phyloP scores from a whole-genome alignment of 1,140 invertebrate species.

The Cydia pomonella region DNA sequence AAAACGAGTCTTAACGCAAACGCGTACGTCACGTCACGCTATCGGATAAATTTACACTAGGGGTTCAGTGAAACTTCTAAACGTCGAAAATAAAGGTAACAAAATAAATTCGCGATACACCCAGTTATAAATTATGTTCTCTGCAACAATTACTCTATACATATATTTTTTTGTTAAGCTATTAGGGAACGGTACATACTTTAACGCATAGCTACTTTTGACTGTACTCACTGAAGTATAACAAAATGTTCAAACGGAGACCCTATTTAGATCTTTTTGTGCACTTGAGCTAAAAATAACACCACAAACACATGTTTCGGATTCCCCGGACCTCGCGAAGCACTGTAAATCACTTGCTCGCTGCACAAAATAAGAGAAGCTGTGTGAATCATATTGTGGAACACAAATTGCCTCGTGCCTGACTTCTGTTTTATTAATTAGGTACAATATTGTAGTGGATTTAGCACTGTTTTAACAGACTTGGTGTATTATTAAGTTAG shows the following conservation, averaged over 20 bases:
- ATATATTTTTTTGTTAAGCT: too few relatives aligned
- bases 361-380: constrained; percentile 9
- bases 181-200: too few relatives aligned
- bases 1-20: too few relatives aligned
- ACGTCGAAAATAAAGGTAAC: too few relatives aligned
- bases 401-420: background rate
- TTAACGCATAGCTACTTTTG: too few relatives aligned
- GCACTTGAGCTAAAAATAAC: constrained; percentile 25
- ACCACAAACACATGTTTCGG: constrained; percentile 18
- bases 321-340: background rate
- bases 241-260: background rate
- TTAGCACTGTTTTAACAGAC: background rate
- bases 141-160: too few relatives aligned
- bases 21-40: too few relatives aligned
- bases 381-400: constrained; percentile 11
- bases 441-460: background rate
- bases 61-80: too few relatives aligned
- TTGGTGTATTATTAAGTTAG: background rate
- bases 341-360: constrained; percentile 10
- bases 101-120: too few relatives aligned
- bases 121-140: too few relatives aligned
- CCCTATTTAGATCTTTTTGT: background rate
- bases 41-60: too few relatives aligned
- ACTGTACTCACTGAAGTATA: background rate
- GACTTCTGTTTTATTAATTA: background rate